Evolutionary conservation across 2,888 invertebrate species (phyloP).

Genomic region (Gymnosoma rotundatum): DNA sequence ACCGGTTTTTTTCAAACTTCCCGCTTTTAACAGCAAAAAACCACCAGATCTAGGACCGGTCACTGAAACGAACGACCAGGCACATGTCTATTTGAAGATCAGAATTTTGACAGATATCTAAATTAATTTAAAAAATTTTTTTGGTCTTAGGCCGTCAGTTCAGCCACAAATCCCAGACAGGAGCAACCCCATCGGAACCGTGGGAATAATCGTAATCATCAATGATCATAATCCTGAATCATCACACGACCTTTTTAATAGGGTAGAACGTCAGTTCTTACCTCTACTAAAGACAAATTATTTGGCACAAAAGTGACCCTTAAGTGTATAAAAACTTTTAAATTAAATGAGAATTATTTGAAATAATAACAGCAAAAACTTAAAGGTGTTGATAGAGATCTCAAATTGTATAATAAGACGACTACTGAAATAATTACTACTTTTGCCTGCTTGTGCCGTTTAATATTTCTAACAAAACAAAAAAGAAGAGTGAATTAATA

Average conservation of each 20-base stretch:
- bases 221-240: conserved; percentile 78
- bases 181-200: conserved; percentile 81
- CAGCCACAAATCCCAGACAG: conserved; percentile 79
- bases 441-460: no score
- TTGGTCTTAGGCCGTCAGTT: conserved; percentile 80
- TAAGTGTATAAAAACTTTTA: neutral
- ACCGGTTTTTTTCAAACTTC: no score
- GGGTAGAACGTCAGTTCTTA: conserved; percentile 81
- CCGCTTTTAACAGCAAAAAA: no score
- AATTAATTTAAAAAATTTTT: no score
- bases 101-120: no score
- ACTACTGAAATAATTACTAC: no score
- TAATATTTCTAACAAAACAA: neutral
- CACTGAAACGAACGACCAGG: no score
- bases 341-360: conserved; percentile 76
- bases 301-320: rapidly evolving
- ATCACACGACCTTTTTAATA: conserved; percentile 79
- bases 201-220: conserved; percentile 79
- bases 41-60: no score
- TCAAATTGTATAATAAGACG: neutral
- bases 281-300: conserved; percentile 79
- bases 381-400: neutral
- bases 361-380: no score
- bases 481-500: no score
- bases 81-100: no score